These are phyloP conservation scores for Lomographa bimaculata DNA, from an alignment of 2,888 invertebrate genomes.

Conservation along the genomic window DNA sequence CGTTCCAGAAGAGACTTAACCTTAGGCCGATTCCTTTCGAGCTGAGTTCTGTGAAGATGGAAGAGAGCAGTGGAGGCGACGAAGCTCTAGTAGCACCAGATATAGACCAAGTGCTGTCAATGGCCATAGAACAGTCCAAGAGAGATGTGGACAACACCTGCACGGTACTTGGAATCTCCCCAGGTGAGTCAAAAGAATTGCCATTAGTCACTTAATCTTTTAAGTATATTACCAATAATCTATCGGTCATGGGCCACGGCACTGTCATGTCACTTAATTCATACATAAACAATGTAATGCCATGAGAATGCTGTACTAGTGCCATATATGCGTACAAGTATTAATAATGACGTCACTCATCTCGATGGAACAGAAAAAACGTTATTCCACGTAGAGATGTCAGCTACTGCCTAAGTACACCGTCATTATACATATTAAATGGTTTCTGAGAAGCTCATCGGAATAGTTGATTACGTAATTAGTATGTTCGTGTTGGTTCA, in stretches of 20 bases:
- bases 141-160: slow-evolving; percentile 94
- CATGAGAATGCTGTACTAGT: slow-evolving; percentile 48
- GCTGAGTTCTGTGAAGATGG: slow-evolving; percentile 86
- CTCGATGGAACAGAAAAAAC: slow-evolving; percentile 54
- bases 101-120: slow-evolving; percentile 91
- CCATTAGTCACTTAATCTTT: slow-evolving; percentile 34
- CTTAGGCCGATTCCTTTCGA: slow-evolving; percentile 90
- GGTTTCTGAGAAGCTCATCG: slow-evolving; percentile 61
- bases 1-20: slow-evolving; percentile 93
- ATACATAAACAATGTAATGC: slow-evolving; percentile 39
- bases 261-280: slow-evolving; percentile 27
- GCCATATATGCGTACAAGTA: slow-evolving; percentile 41
- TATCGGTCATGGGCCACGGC: slow-evolving; percentile 34
- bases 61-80: slow-evolving; percentile 84
- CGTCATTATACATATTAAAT: slow-evolving; percentile 60
- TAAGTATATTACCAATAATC: slow-evolving; percentile 34
- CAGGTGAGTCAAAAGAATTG: slow-evolving; percentile 85
- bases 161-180: slow-evolving; percentile 92
- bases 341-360: slow-evolving; percentile 65
- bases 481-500: slow-evolving; percentile 46
- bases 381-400: slow-evolving; percentile 57
- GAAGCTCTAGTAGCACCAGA: slow-evolving; percentile 87
- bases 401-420: slow-evolving; percentile 54
- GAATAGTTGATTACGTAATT: slow-evolving; percentile 69
- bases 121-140: slow-evolving; percentile 94